Conservation (phyloP, 2,888 invertebrate genomes). For the Oeneis ivallda region DNA sequence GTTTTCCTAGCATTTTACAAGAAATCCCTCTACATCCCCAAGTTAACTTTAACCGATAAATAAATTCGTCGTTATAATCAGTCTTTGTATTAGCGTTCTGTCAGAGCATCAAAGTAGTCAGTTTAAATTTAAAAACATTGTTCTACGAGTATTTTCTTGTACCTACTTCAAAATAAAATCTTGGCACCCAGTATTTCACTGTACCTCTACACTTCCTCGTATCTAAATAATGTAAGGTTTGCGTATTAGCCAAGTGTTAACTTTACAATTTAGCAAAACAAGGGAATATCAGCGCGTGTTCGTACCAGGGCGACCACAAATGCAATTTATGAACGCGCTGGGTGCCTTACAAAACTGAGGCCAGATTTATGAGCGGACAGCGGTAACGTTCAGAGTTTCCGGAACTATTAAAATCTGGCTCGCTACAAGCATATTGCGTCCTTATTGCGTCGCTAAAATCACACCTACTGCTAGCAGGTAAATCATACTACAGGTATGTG, state of each 20-base stretch:
- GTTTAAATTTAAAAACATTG: too few relatives aligned
- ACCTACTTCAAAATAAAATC: too few relatives aligned
- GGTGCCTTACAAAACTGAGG: conserved; percentile 36
- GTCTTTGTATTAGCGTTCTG: too few relatives aligned
- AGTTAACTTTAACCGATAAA: too few relatives aligned
- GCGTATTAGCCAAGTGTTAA: conserved; percentile 16
- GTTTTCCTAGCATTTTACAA: too few relatives aligned
- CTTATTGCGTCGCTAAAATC: conserved; percentile 11
- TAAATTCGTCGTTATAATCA: too few relatives aligned
- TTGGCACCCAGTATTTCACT: too few relatives aligned
- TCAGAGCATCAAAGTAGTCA: too few relatives aligned
- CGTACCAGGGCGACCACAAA: conserved; percentile 34
- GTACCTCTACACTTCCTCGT: too few relatives aligned
- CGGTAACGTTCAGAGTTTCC: conserved; percentile 34
- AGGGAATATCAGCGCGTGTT: conserved; percentile 32
- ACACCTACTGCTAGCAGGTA: background rate
- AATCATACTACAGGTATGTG: background rate
- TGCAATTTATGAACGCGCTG: conserved; percentile 38
- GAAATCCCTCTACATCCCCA: too few relatives aligned
- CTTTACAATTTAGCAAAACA: conserved; percentile 31
- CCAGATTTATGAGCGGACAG: conserved; percentile 37
- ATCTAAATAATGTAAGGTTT: background rate
- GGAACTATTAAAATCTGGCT: conserved; percentile 36
- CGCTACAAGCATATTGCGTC: conserved; percentile 1
- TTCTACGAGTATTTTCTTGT: too few relatives aligned